A percentile compares a stretch with the other conserved stretches of the same genome.
phyloP scores from a whole-genome alignment of 2,797 vertebrate species.

The Molossus alvarezi region DNA sequence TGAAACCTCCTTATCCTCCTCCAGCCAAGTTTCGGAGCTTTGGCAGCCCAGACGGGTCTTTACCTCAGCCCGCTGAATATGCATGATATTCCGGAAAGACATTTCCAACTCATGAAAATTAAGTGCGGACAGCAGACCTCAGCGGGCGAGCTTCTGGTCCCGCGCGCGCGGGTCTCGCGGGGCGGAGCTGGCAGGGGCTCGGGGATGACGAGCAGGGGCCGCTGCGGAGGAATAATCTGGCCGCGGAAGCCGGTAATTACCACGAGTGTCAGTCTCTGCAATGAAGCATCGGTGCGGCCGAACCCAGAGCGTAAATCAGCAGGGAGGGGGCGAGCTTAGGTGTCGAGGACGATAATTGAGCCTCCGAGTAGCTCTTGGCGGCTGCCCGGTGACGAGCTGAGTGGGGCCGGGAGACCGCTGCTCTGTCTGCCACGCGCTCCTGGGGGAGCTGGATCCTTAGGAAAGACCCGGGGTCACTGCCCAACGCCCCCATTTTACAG shows the following conservation, averaged over 20 bases:
- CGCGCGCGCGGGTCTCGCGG: constrained; percentile 9
- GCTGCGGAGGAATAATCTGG: constrained; percentile 74
- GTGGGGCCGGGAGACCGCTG: not conserved
- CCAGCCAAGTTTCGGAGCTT: not conserved
- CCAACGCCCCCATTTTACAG: not conserved
- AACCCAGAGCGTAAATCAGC: not conserved
- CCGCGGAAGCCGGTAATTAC: constrained; percentile 74
- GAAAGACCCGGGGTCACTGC: not conserved
- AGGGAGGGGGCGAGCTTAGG: not conserved
- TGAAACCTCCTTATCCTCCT: not conserved
- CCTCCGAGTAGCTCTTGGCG: fast-evolving
- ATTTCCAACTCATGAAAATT: constrained; percentile 50
- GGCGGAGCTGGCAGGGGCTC: constrained; percentile 79
- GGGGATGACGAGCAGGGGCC: not conserved
- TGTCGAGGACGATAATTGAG: not conserved
- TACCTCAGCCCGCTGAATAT: constrained; percentile 30
- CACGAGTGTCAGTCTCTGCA: constrained; percentile 79
- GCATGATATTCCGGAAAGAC: constrained; percentile 38
- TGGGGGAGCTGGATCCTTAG: not conserved
- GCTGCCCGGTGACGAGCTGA: fast-evolving
- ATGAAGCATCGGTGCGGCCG: constrained; percentile 74
- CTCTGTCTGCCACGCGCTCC: not conserved
- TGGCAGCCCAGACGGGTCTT: not conserved
- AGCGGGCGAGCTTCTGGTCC: not conserved
- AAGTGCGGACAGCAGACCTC: constrained; percentile 64